phyloP scores from a whole-genome alignment of 1,140 invertebrate species.

The Trichonephila clavipes region DNA sequence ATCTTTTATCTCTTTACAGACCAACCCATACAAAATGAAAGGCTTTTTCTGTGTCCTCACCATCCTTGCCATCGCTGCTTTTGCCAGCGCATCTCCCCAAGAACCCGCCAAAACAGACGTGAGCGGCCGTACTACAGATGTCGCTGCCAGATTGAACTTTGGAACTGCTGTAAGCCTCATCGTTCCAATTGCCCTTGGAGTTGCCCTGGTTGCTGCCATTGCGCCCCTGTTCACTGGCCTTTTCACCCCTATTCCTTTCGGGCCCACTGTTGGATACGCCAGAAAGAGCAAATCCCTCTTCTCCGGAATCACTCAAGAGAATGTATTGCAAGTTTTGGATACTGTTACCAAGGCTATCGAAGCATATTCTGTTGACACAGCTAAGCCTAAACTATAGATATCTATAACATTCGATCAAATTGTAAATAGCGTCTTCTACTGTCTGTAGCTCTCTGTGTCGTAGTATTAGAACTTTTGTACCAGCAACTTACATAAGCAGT shows the following conservation, averaged over 20 bases:
- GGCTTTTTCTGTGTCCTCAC: not conserved
- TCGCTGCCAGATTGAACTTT: slow-evolving; percentile 56
- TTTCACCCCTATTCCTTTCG: slow-evolving; percentile 67
- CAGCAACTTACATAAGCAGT: not conserved
- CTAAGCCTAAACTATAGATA: slow-evolving; percentile 20
- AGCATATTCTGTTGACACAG: slow-evolving; percentile 31
- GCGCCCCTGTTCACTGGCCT: slow-evolving; percentile 63
- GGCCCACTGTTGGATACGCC: slow-evolving; percentile 51
- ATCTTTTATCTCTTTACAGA: not conserved
- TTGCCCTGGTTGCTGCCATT: slow-evolving; percentile 48
- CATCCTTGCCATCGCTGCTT: slow-evolving; percentile 5
- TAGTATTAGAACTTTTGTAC: not conserved
- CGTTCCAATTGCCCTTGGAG: slow-evolving; percentile 60
- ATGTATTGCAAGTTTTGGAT: slow-evolving; percentile 53
- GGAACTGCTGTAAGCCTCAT: slow-evolving; percentile 68
- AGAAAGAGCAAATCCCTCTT: slow-evolving; percentile 71
- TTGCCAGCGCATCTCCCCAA: not conserved
- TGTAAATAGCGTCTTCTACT: not conserved
- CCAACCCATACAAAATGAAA: slow-evolving; percentile 27
- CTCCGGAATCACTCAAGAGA: slow-evolving; percentile 69
- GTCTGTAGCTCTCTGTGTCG: not conserved
- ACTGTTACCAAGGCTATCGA: slow-evolving; percentile 68
- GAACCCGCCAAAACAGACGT: slow-evolving; percentile 26
- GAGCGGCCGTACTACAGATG: slow-evolving; percentile 27
- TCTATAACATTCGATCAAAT: too few relatives aligned